Evolutionary conservation across 2,888 invertebrate genomes (phyloP), one percentile per base, ranked within the genome.

Genomic region (Anthrax anthrax): DNA sequence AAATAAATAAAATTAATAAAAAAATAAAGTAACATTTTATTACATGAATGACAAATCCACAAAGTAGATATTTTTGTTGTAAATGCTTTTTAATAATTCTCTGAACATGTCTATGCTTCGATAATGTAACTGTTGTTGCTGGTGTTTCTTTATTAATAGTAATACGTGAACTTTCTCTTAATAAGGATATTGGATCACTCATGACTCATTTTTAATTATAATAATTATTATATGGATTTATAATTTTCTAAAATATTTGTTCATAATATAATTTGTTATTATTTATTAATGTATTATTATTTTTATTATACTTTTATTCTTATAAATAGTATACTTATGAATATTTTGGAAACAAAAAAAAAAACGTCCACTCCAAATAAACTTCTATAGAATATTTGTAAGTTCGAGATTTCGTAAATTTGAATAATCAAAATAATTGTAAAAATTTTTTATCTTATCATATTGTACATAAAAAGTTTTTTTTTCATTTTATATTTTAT

Each of bases 1-100:
- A 23, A 6, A 23, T 23, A 6, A 23, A 6, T 4, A 8, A 23
- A 6, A 23, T 23, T 23, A 12, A 18, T 12, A 19, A 23, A 38
- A 47, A 44, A 42, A 39, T 18, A n/a, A 38, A 18, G 6, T 18
- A 16, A 38, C 2, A 18, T 38, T 50, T 42, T 55, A 55, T 60
- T 54, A 67, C 66, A 60, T 67, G 66, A 55, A 67, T 66, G 52
- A 63, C 66, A 55, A 67, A 65, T 52, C 66, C 66, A 59, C 67
- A 67, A 55, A 67, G 58, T 58, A 67, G 61, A 55, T 66, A 67
- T 57, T 67, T 67, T 55, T 67, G 66, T 57, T 66, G 67, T 48
- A 67, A 63, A 56, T 67, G 66, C 52, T 66, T 66, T 52, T 67
- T 67, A 51, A 66, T 59, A 47, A 67, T 62, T 16, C 65, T 56